Conservation (phyloP, 1,140 invertebrate genomes). For the Cotesia chilonis region DNA sequence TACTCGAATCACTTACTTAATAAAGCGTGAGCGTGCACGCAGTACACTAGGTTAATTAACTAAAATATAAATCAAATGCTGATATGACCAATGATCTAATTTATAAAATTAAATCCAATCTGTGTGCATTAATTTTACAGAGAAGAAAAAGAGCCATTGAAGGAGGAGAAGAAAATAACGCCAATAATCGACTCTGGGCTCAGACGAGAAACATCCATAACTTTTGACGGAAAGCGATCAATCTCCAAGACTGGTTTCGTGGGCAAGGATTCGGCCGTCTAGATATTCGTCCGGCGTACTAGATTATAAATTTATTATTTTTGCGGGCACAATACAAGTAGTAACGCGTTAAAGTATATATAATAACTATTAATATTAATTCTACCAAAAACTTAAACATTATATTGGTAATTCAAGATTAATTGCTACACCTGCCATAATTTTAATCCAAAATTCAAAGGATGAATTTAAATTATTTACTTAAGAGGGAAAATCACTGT, state of each 20-base stretch:
- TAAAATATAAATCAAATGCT: not conserved
- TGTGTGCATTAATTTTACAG: conserved; percentile 62
- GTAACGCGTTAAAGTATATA: too few species aligned
- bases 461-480: conserved; percentile 16
- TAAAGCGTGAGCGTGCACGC: conserved; percentile 17
- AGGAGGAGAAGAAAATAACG: conserved; percentile 69
- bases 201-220: conserved; percentile 79
- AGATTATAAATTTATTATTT: conserved; percentile 62
- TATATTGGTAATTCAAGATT: too few species aligned
- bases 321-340: conserved; percentile 19
- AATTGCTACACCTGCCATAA: conserved; percentile 34
- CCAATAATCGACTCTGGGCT: conserved; percentile 71
- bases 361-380: conserved; percentile 34
- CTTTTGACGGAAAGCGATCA: conserved; percentile 81
- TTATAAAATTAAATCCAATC: conserved; percentile 18
- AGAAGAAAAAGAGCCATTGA: conserved; percentile 83
- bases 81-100: too few species aligned
- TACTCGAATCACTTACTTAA: conserved; percentile 27
- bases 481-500: not conserved
- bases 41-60: conserved; percentile 23
- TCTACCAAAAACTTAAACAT: conserved; percentile 15
- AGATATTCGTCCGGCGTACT: conserved; percentile 70
- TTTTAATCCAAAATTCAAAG: conserved; percentile 34
- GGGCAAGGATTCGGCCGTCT: conserved; percentile 85
- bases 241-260: conserved; percentile 83